Evolutionary conservation across 1,140 invertebrate genomes (phyloP), one percentile per base, ranked within the genome.

Genomic region (Cotesia glomerata): DNA sequence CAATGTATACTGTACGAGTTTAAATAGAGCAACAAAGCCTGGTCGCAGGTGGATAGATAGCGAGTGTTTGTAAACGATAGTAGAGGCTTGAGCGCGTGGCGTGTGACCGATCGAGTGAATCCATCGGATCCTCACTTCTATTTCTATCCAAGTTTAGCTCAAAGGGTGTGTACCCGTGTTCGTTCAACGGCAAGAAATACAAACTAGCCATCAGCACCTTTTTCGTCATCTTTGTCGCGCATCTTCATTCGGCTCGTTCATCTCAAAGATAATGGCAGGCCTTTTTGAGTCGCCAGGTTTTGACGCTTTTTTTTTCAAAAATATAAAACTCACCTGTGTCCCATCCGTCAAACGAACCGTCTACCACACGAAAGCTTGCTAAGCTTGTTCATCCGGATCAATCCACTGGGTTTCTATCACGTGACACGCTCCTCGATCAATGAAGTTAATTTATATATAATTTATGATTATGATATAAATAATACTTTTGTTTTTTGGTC

Each of bases 111-210:
- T 69, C 73, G 78, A 82, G 81, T 80, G 80, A 82, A 79, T 83
- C 80, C 77, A 79, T 77, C 79, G 75, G 64, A 80, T 81, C 79
- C 80, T 82, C 80, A 82, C 77, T 81, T 83, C 26, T 26, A 26
- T 26, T 26, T 26, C 26, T 26, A 26, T 26, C 82, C 81, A 83
- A 82, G 79, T 83, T 83, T 83, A 83, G 80, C 81, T 80, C 82
- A 83, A 83, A 83, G 82, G 80, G 82, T 81, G 80, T 75, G 80
- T 8, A 2, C 7, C 51, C 51, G n/a, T 67, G 52, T 72, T 51
- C 69, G 63, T 45, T 45, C 16, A 9, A 45, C 36, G 14, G 52
- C 54, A 69, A 75, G 74, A 62, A 62, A 72, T 54, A 72, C 49
- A 49, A 18, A 69, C n/a, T 45, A 45, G 39, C 5, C 8, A 45